A percentile compares a stretch with the other conserved stretches of the same genome.
phyloP scores from a whole-genome alignment of 2,113 vertebrate species.

The Neomonachus schauinslandi region DNA sequence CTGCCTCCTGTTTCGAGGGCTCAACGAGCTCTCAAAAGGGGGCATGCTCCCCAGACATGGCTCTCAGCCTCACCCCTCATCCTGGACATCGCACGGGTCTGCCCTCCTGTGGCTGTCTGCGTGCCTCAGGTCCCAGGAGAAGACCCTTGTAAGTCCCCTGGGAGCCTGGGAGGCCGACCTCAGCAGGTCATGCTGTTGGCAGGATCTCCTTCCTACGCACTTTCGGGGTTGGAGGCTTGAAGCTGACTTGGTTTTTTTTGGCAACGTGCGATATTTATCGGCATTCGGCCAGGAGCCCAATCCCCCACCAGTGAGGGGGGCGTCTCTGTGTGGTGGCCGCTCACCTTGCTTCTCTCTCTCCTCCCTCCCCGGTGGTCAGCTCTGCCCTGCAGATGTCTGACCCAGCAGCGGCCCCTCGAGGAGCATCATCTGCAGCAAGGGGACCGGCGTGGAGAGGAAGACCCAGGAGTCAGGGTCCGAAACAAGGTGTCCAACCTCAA shows the following conservation, averaged over 20 bases:
- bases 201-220: neutral
- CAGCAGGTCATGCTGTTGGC: neutral
- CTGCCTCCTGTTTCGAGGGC: neutral
- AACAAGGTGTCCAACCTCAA: neutral
- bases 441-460: neutral
- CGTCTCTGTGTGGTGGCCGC: neutral
- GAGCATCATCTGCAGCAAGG: neutral
- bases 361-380: neutral
- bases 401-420: fast-evolving
- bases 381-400: neutral
- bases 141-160: fast-evolving
- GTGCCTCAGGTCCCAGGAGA: neutral
- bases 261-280: neutral
- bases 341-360: neutral
- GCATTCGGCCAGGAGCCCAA: neutral
- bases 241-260: neutral
- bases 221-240: neutral
- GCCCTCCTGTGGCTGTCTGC: neutral
- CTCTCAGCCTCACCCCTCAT: neutral
- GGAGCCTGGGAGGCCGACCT: neutral
- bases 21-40: neutral
- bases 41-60: neutral
- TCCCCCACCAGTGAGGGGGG: neutral
- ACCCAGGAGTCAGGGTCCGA: neutral
- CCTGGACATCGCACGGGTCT: neutral